These are phyloP conservation scores for Paralvinella palmiformis DNA, from an alignment of 1,140 invertebrate species.

Conservation along the genomic window DNA sequence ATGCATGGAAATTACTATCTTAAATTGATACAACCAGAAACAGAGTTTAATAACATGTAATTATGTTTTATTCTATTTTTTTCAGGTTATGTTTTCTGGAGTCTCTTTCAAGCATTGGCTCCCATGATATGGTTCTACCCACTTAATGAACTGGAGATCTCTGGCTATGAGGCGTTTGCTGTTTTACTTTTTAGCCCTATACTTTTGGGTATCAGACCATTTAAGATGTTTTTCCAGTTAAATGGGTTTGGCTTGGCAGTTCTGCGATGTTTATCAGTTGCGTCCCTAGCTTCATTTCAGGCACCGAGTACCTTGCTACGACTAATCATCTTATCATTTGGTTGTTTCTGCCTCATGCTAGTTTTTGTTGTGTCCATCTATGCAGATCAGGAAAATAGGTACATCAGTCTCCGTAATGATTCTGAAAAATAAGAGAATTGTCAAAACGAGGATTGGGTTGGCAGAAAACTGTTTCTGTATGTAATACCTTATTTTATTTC, in stretches of 20 bases:
- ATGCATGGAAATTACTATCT: too few relatives aligned
- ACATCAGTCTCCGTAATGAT: too few relatives aligned
- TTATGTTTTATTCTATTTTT: too few relatives aligned
- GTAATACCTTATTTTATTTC: too few relatives aligned
- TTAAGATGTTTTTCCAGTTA: too few relatives aligned
- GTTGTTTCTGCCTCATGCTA: conserved; percentile 28
- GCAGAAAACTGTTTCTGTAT: too few relatives aligned
- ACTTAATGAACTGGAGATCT: conserved; percentile 48
- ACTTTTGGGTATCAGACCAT: conserved; percentile 27
- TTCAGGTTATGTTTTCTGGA: conserved; percentile 49
- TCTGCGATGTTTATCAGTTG: conserved; percentile 33
- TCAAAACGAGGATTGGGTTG: too few relatives aligned
- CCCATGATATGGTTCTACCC: conserved; percentile 53
- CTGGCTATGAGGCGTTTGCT: conserved; percentile 48
- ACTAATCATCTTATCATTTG: conserved; percentile 36
- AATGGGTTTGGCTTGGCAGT: conserved; percentile 29
- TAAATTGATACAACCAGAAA: too few relatives aligned
- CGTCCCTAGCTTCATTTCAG: conserved; percentile 41
- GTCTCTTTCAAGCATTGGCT: conserved; percentile 45
- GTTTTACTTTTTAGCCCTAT: conserved; percentile 39
- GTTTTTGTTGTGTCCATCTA: conserved; percentile 27
- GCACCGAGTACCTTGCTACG: conserved; percentile 36
- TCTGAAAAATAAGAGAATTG: too few relatives aligned
- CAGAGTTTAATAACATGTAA: too few relatives aligned
- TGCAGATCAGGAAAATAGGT: not conserved